These are phyloP conservation scores for Galagoides demidoff DNA, from an alignment of 2,797 vertebrate genomes.

Conservation along the genomic window DNA sequence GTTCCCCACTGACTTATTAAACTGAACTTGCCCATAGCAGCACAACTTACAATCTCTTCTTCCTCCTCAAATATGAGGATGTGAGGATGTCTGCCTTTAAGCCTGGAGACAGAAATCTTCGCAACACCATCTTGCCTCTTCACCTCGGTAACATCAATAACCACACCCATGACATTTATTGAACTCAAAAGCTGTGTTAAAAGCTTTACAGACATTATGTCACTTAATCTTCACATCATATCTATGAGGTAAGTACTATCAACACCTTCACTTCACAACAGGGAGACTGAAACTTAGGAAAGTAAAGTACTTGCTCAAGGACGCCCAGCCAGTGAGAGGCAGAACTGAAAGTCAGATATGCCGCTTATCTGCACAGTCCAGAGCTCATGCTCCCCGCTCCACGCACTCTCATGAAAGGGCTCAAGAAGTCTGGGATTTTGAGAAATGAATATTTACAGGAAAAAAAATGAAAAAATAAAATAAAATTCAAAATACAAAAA, in stretches of 20 bases:
- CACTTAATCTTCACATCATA: slow-evolving; percentile 2
- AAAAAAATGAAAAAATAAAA: not conserved
- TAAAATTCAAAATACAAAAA: slow-evolving; percentile 21
- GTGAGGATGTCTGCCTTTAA: not conserved
- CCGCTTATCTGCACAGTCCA: not conserved
- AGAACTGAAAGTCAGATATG: not conserved
- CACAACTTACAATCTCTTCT: not conserved
- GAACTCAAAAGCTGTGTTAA: not conserved
- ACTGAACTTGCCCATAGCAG: not conserved
- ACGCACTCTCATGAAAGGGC: not conserved
- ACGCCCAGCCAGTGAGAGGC: not conserved
- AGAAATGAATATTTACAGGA: slow-evolving; percentile 2
- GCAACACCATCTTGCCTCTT: not conserved
- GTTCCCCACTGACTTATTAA: not conserved
- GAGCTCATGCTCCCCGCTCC: not conserved
- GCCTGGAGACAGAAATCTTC: not conserved
- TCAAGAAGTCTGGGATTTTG: not conserved
- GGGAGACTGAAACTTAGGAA: not conserved
- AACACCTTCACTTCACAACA: not conserved
- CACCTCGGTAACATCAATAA: not conserved
- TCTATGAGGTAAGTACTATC: not conserved
- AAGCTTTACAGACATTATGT: slow-evolving; percentile 3
- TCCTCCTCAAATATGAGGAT: not conserved
- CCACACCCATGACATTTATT: not conserved
- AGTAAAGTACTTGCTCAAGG: not conserved